Evolutionary conservation across 1,140 invertebrate species (phyloP).

Genomic region (Parapsyche elsis): DNA sequence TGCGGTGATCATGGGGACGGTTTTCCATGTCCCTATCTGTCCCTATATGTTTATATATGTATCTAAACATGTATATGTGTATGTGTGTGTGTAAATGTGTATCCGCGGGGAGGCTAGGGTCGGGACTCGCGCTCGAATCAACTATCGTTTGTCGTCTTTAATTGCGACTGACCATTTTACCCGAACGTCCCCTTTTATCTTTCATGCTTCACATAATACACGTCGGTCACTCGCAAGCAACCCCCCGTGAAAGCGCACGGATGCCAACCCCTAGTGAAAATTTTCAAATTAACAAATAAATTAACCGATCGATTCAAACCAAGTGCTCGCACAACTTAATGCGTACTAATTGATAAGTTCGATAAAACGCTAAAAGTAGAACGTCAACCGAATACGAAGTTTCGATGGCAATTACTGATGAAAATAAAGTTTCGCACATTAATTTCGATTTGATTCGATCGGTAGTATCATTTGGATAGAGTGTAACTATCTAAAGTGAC

Average conservation of each 20-base stretch:
- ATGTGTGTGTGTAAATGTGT: constrained; percentile 31
- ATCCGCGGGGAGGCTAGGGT: constrained; percentile 34
- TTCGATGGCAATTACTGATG: no score
- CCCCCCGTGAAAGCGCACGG: constrained; percentile 23
- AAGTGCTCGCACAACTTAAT: no score
- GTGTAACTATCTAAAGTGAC: constrained; percentile 44
- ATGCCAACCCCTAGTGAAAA: background rate
- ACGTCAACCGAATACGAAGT: no score
- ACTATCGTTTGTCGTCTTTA: constrained; percentile 52
- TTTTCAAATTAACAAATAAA: background rate
- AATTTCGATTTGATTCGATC: background rate
- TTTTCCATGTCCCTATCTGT: background rate
- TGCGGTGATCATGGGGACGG: background rate
- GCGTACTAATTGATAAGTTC: no score
- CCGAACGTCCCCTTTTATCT: constrained; percentile 51
- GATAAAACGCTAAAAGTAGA: no score
- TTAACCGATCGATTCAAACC: no score
- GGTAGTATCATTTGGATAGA: constrained; percentile 29
- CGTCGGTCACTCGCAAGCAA: constrained; percentile 39
- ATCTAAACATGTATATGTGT: background rate
- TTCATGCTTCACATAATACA: constrained; percentile 50
- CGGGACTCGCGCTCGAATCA: constrained; percentile 43
- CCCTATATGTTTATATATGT: background rate
- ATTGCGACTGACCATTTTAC: constrained; percentile 50
- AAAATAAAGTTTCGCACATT: background rate